Base-by-base conservation (phyloP, 2,888 invertebrate species). In the Dasysyrphus tricinctus region DNA sequence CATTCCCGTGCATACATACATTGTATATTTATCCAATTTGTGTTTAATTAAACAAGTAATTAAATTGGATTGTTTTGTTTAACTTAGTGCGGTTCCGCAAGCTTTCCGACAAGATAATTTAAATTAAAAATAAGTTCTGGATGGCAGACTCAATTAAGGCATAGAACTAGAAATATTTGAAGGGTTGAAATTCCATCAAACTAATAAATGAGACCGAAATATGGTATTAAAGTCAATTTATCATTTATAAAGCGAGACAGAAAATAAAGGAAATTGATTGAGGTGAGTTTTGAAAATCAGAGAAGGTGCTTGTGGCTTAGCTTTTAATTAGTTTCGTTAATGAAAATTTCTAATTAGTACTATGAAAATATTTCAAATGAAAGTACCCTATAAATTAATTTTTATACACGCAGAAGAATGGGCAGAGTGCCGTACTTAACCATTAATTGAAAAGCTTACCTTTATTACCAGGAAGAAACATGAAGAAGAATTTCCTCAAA, bases 21-120 rank as follows among this genome's bases (percentile, higher is more conserved):
- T n/a, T 39, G 65, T 65, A 65, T 75, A 75, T 65, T 75, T 75
- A 75, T 72, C 63, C 54, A 72, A 79, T 79, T 63, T 61, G 56
- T 65, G 37, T 79, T 54, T 63, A 56, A 72, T 72, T 63, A 72
- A 78, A 78, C 78, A 56, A 29, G 44, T 63, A 72, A 72, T 78
- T 72, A 72, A 79, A 72, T 63, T 44, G 19, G 44, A 65, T 67
- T 51, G 67, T 67, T 67, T 67, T 67, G 67, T 39, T 67, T 37
- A 67, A 67, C 24, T 51, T 37, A 37, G 16, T 19, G 24, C 24
- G 16, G 74, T 61, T 49, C 9, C 37, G 19, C 19, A 67, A n/a
- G 37, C 19, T 37, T 49, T 59, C n/a, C n/a, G n/a, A 11, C 5
- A 44, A 37, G 9, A 47, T 63, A 47, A 49, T 73, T 61, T 51